A percentile compares a stretch with the other conserved stretches of the same genome.
Conservation (phyloP, 2,888 invertebrate species). For the Spicauda simplicius region DNA sequence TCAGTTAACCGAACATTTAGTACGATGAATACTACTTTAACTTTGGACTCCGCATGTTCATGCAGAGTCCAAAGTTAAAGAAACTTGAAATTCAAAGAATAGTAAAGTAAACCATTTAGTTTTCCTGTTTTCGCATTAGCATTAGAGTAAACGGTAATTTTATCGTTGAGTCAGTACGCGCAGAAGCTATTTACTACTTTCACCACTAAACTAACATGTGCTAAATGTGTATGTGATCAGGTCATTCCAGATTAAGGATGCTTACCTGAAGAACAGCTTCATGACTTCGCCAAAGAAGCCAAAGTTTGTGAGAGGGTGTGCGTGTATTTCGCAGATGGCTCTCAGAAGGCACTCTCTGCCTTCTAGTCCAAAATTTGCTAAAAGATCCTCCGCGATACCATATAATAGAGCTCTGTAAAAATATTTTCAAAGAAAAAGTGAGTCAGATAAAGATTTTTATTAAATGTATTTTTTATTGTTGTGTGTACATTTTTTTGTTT, state of each 20-base stretch:
- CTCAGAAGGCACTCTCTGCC: conserved; percentile 92
- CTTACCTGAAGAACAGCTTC: conserved; percentile 93
- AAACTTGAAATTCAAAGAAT: conserved; percentile 17
- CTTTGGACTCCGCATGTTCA: too few species aligned
- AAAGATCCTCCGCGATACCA: conserved; percentile 90
- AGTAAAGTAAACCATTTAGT: conserved; percentile 26
- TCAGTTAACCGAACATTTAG: too few species aligned
- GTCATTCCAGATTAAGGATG: conserved; percentile 44
- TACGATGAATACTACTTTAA: too few species aligned
- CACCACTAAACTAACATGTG: conserved; percentile 16
- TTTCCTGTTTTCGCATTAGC: conserved; percentile 34
- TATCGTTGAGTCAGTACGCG: conserved; percentile 24
- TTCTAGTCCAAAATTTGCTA: conserved; percentile 92
- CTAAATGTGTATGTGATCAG: conserved; percentile 22
- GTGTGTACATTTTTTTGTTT: too few species aligned
- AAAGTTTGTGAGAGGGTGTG: conserved; percentile 90
- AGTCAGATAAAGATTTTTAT: too few species aligned
- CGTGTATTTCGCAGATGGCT: conserved; percentile 94
- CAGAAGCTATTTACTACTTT: conserved; percentile 29
- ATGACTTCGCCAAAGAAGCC: conserved; percentile 93
- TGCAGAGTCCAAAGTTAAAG: conserved; percentile 2
- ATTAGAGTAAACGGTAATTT: conserved; percentile 31
- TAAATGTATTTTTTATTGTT: too few species aligned
- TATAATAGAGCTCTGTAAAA: conserved; percentile 89
- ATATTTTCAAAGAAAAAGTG: background rate